phyloP scores from a whole-genome alignment of 2,888 invertebrate genomes.

The Ptilodon capucinus region DNA sequence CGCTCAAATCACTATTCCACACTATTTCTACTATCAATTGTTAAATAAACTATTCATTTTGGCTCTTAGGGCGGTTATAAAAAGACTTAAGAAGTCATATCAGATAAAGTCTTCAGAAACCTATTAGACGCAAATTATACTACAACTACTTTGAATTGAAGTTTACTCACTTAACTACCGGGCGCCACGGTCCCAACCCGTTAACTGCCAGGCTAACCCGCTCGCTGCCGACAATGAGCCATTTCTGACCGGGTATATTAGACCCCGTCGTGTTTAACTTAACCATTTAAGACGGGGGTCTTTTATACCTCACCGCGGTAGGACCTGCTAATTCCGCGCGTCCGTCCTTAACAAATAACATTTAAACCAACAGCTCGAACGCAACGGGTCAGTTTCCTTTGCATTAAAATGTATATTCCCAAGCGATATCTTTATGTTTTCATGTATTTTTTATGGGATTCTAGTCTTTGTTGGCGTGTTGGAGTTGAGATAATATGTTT shows the following conservation, averaged over 20 bases:
- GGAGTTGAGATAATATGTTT: slow-evolving; percentile 58
- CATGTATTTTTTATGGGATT: slow-evolving; percentile 13
- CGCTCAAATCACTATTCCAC: too few species aligned
- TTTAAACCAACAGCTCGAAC: slow-evolving; percentile 54
- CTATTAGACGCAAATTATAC: too few species aligned
- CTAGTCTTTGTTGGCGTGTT: slow-evolving; percentile 29
- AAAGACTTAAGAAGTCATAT: too few species aligned
- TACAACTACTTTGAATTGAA: too few species aligned
- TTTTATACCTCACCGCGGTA: slow-evolving; percentile 68
- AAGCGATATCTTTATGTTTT: slow-evolving; percentile 23
- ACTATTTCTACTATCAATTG: too few species aligned
- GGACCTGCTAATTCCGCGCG: slow-evolving; percentile 70
- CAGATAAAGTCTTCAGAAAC: background rate
- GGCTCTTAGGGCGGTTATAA: too few species aligned
- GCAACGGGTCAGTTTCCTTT: slow-evolving; percentile 32
- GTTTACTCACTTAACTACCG: slow-evolving; percentile 2
- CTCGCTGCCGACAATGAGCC: slow-evolving; percentile 22
- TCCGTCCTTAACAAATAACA: slow-evolving; percentile 68
- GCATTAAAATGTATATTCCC: background rate
- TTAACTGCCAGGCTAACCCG: slow-evolving; percentile 37
- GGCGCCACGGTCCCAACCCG: slow-evolving; percentile 33
- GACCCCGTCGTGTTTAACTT: slow-evolving; percentile 28
- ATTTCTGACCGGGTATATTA: slow-evolving; percentile 12
- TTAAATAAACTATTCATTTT: too few species aligned
- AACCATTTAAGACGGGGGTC: slow-evolving; percentile 34